phyloP scores from a whole-genome alignment of 1,140 invertebrate genomes.

The Drosophila sp. region DNA sequence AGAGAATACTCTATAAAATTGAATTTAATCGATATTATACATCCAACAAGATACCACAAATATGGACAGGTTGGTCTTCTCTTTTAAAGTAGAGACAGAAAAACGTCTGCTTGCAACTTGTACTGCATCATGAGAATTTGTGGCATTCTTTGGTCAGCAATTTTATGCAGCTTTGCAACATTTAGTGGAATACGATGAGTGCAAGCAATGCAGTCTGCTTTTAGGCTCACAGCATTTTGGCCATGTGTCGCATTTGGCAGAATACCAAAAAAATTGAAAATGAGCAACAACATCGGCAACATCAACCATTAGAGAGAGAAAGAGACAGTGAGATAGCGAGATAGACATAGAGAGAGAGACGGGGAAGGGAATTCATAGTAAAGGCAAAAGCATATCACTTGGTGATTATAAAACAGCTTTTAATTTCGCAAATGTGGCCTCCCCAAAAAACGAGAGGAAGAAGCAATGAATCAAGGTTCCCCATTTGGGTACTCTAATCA shows the following conservation, averaged over 20 bases:
- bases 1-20: no score
- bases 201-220: slow-evolving; percentile 1
- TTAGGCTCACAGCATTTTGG: slow-evolving; percentile 18
- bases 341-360: not conserved
- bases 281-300: not conserved
- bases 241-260: slow-evolving; percentile 52
- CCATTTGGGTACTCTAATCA: slow-evolving; percentile 51
- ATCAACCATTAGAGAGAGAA: not conserved
- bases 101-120: not conserved
- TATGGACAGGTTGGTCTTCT: not conserved
- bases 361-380: not conserved
- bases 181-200: not conserved
- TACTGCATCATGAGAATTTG: slow-evolving; percentile 9
- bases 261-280: slow-evolving; percentile 48
- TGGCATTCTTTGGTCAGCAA: slow-evolving; percentile 21
- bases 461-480: slow-evolving; percentile 41
- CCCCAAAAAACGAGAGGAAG: slow-evolving; percentile 21
- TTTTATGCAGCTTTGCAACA: slow-evolving; percentile 16
- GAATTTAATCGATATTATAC: no score
- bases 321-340: no score
- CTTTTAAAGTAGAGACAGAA: not conserved
- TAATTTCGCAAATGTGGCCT: slow-evolving; percentile 76
- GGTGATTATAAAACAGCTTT: slow-evolving; percentile 70
- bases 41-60: no score
- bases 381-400: slow-evolving; percentile 46